A percentile compares a stretch with the other conserved stretches of the same genome.
Evolutionary conservation across 2,797 vertebrate species (phyloP).

Genomic region (Lagodon rhomboides): DNA sequence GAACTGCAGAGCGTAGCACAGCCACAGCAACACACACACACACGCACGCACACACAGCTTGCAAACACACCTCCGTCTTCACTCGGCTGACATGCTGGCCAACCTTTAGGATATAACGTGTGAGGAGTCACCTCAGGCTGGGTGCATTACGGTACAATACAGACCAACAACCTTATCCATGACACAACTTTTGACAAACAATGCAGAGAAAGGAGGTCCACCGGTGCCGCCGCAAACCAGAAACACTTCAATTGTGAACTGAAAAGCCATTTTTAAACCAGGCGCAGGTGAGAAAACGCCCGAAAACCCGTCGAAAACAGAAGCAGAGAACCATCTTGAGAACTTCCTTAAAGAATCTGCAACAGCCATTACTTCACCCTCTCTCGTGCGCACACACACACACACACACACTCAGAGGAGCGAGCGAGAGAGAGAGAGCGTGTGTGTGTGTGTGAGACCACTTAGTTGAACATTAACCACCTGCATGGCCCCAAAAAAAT

Average conservation of each 20-base stretch:
- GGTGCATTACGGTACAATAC: too few species aligned
- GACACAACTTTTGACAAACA: conserved; percentile 39
- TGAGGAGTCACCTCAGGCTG: conserved; percentile 50
- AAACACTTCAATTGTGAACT: too few species aligned
- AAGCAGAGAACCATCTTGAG: conserved; percentile 66
- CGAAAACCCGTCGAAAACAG: conserved; percentile 26
- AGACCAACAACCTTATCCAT: not conserved
- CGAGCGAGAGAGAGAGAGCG: not conserved
- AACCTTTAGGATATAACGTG: conserved; percentile 62
- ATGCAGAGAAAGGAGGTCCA: too few species aligned
- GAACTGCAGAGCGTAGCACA: conserved; percentile 81
- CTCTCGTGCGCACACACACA: conserved; percentile 9
- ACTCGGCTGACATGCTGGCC: conserved; percentile 60
- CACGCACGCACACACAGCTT: conserved; percentile 40
- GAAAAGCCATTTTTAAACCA: not conserved
- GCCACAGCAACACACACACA: conserved; percentile 39
- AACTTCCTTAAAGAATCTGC: conserved; percentile 74
- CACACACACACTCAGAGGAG: not conserved
- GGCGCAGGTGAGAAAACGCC: not conserved
- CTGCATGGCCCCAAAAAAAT: conserved; percentile 48
- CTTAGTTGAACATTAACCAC: conserved; percentile 84
- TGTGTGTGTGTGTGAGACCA: conserved; percentile 46
- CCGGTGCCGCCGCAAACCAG: too few species aligned
- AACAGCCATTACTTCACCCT: conserved; percentile 53
- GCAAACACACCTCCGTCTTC: conserved; percentile 58